Conservation (phyloP, 2,797 vertebrate species). For the Mareca strepera region DNA sequence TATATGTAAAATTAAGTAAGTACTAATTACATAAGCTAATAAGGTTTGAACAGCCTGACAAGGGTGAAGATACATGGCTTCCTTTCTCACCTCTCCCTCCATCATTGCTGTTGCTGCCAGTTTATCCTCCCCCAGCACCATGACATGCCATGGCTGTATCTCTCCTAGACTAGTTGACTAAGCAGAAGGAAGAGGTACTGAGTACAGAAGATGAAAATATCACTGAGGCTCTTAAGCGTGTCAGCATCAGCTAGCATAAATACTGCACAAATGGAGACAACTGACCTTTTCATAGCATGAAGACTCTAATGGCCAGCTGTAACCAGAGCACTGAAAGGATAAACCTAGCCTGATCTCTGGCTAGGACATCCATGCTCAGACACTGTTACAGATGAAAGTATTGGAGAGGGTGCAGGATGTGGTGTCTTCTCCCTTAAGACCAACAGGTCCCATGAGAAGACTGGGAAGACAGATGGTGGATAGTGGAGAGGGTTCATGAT, state of each 20-base stretch:
- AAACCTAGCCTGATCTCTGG: neutral
- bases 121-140: neutral
- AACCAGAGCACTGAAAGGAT: neutral
- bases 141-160: neutral
- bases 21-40: neutral
- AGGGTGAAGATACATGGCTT: neutral
- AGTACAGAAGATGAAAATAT: neutral
- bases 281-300: neutral
- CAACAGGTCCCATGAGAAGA: neutral
- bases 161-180: neutral
- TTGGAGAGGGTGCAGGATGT: neutral
- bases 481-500: neutral
- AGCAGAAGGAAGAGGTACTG: neutral
- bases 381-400: neutral
- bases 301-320: neutral
- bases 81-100: neutral
- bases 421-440: neutral
- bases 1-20: neutral
- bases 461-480: neutral
- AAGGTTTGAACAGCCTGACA: neutral
- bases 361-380: neutral
- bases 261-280: neutral
- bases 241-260: neutral
- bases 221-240: neutral
- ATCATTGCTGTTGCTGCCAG: neutral